phyloP scores from a whole-genome alignment of 2,113 vertebrate species.

The Calonectris borealis region DNA sequence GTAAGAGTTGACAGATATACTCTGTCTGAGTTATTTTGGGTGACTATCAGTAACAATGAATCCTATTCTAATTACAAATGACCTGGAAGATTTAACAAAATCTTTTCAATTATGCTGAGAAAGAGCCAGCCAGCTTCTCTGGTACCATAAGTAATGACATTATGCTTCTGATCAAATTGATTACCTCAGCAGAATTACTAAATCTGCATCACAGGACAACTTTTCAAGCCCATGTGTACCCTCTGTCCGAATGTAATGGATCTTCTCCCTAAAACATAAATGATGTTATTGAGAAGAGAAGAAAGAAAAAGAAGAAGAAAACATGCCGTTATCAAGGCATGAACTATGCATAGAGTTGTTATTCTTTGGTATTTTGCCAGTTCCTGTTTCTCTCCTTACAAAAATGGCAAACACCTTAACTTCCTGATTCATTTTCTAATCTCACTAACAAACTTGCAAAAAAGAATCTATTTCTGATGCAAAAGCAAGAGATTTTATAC shows the following conservation, averaged over 20 bases:
- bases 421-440: background rate
- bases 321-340: background rate
- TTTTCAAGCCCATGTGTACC: constrained; percentile 93
- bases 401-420: background rate
- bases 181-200: constrained; percentile 97
- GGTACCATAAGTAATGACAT: background rate
- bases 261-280: constrained; percentile 88
- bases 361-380: background rate
- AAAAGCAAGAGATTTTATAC: background rate
- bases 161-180: background rate
- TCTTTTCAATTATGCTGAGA: background rate
- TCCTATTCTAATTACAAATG: background rate
- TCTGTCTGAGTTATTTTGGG: background rate
- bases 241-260: constrained; percentile 96
- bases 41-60: background rate
- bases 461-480: background rate
- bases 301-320: background rate
- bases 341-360: background rate
- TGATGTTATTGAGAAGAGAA: background rate
- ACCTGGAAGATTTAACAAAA: background rate
- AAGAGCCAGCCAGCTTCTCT: background rate
- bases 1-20: background rate
- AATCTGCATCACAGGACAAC: constrained; percentile 95
- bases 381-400: background rate
- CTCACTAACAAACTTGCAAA: background rate